Evolutionary conservation across 1,140 invertebrate genomes (phyloP).

Genomic region (Metopolophium dirhodum): DNA sequence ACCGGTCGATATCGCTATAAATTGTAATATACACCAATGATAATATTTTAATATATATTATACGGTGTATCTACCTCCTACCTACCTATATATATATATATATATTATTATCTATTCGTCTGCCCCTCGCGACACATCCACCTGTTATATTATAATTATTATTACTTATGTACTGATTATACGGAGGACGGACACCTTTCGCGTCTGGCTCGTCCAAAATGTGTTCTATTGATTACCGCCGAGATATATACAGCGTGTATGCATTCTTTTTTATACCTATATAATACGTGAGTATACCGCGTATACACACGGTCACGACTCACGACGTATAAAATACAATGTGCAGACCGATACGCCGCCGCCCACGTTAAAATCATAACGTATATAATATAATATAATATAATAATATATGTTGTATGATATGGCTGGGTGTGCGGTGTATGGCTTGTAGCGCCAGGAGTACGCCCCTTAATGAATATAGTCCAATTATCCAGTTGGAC

Average conservation of each 20-base stretch:
- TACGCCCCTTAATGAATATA: constrained; percentile 26
- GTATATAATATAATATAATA: background rate
- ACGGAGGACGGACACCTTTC: background rate
- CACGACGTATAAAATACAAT: background rate
- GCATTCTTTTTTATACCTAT: too few species aligned
- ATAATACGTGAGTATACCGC: background rate
- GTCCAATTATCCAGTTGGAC: constrained; percentile 23
- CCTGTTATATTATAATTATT: background rate
- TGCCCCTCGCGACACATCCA: background rate
- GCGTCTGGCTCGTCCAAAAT: background rate
- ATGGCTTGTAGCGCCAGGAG: background rate
- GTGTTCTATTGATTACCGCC: background rate
- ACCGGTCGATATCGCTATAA: background rate
- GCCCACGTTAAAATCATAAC: background rate
- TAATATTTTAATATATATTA: too few species aligned
- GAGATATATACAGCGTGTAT: too few species aligned
- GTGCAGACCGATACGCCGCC: background rate
- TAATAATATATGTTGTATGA: too few species aligned
- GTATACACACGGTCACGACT: background rate
- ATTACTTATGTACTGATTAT: background rate
- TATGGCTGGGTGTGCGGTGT: background rate
- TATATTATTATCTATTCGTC: background rate
- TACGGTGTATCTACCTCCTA: background rate
- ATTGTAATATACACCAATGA: too few species aligned
- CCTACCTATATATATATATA: too few species aligned